phyloP scores from a whole-genome alignment of 2,797 vertebrate species.

The Morelia viridis region DNA sequence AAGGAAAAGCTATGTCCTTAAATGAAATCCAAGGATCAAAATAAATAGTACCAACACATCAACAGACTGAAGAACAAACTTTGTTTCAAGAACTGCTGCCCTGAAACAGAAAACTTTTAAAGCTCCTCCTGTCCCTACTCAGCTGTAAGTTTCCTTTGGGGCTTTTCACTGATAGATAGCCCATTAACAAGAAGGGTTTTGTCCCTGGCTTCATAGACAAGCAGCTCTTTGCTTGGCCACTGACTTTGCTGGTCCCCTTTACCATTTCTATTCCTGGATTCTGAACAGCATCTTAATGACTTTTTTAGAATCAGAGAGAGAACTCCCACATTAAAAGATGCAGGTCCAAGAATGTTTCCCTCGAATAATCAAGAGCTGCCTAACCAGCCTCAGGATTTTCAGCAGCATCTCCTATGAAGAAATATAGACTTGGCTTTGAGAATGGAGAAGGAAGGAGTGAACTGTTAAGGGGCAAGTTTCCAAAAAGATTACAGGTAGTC shows the following conservation, averaged over 20 bases:
- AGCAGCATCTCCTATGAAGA: not conserved
- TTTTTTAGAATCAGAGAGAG: not conserved
- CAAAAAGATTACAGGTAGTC: not conserved
- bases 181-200: not conserved
- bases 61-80: not conserved
- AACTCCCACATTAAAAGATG: not conserved
- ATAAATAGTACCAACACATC: not conserved
- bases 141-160: not conserved
- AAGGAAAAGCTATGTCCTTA: not conserved
- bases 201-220: not conserved
- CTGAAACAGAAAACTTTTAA: not conserved
- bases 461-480: not conserved
- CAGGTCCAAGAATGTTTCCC: not conserved
- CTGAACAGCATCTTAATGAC: not conserved
- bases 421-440: not conserved
- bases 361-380: not conserved
- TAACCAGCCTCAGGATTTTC: not conserved
- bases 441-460: not conserved
- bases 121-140: not conserved
- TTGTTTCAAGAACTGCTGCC: not conserved
- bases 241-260: not conserved
- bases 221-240: not conserved
- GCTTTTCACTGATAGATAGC: not conserved
- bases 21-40: not conserved
- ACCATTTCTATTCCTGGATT: not conserved